Evolutionary conservation across 2,797 vertebrate genomes (phyloP).

Genomic region (Tokudaia muenninki): DNA sequence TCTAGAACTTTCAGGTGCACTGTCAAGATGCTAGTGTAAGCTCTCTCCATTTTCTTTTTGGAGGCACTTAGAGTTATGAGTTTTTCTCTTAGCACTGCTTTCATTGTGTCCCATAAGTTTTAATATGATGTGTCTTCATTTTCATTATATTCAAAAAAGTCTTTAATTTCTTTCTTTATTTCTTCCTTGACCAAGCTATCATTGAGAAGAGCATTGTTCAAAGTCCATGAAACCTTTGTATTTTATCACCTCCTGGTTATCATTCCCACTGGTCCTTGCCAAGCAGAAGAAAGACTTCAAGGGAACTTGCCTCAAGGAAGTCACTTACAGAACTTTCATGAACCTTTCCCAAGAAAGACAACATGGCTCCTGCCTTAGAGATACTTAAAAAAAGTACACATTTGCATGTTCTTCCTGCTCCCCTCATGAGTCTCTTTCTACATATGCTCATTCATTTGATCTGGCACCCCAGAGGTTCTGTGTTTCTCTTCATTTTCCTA

Average conservation of each 20-base stretch:
- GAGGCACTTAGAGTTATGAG: too few relatives aligned
- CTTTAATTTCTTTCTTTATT: too few relatives aligned
- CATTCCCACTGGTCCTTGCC: neutral
- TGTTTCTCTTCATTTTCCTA: neutral
- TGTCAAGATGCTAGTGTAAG: too few relatives aligned
- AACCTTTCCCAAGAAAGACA: neutral
- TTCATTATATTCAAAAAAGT: too few relatives aligned
- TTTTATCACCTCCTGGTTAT: neutral
- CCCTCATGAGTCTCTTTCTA: neutral
- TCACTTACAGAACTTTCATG: neutral
- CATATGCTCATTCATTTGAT: neutral
- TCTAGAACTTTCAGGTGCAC: too few relatives aligned
- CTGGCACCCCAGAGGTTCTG: neutral
- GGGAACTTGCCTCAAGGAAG: neutral
- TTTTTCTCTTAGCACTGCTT: too few relatives aligned
- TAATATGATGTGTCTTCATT: too few relatives aligned
- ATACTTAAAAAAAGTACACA: neutral
- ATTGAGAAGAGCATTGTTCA: too few relatives aligned
- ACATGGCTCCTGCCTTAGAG: neutral
- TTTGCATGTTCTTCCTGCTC: neutral
- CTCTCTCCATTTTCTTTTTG: too few relatives aligned
- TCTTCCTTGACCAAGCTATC: too few relatives aligned
- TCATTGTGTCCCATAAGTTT: too few relatives aligned
- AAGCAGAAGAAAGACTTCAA: neutral
- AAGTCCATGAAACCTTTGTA: too few relatives aligned